Evolutionary conservation across 2,797 vertebrate genomes (phyloP).

Genomic region (Hoplostethus mediterraneus): DNA sequence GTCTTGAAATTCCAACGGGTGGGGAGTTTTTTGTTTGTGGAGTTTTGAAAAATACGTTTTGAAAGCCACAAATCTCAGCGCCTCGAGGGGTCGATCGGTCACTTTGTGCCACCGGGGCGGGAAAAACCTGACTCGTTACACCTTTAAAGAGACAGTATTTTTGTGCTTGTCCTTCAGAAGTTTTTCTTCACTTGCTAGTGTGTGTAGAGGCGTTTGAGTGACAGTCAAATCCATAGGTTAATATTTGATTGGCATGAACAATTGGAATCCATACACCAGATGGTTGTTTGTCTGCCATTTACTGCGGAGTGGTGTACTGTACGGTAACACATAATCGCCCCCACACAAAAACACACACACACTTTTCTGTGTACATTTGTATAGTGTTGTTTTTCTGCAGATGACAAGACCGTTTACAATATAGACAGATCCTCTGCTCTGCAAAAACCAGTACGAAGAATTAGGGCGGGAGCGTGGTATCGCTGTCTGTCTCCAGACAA

Average conservation of each 20-base stretch:
- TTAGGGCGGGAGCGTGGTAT: background rate
- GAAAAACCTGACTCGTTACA: too few relatives aligned
- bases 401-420: background rate
- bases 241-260: constrained; percentile 22
- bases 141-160: background rate
- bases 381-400: background rate
- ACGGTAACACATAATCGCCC: background rate
- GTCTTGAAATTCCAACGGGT: too few relatives aligned
- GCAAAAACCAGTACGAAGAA: background rate
- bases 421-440: background rate
- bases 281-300: background rate
- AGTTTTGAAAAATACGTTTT: too few relatives aligned
- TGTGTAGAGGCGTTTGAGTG: constrained; percentile 1
- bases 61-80: too few relatives aligned
- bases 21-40: too few relatives aligned
- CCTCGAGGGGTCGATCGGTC: too few relatives aligned
- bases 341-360: background rate
- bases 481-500: constrained; percentile 8
- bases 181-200: background rate
- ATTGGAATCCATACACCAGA: constrained; percentile 11
- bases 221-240: constrained; percentile 11
- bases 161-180: background rate
- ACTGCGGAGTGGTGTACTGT: background rate
- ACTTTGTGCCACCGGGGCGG: too few relatives aligned
- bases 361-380: background rate